Evolutionary conservation across 2,113 vertebrate genomes (phyloP), one percentile per base, ranked within the genome.

Genomic region (Tichodroma muraria): DNA sequence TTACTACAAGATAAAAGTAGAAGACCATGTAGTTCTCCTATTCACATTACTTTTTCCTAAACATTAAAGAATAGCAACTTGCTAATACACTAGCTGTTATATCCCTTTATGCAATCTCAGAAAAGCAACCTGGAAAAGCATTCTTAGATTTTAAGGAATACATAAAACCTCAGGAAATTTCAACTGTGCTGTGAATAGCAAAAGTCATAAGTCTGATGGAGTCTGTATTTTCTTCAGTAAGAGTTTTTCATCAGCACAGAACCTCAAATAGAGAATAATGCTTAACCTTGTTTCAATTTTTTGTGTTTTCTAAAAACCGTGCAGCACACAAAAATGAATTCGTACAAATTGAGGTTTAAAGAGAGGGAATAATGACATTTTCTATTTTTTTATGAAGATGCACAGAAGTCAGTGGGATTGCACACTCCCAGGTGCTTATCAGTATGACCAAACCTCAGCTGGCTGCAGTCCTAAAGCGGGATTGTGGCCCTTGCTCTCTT

Each of bases 401-500:
- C 12, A 18, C 17, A 11, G 7, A 45, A 73, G 11, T 57, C 56
- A 56, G 25, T 30, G 31, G 21, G 13, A 31, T 45, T 89, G 23
- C 52, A 38, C 20, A 10, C 5, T 57, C 27, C 5, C 10, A 2
- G 21, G 15, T 54, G 22, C 20, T 78, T 33, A 16, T n/a, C 15
- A 12, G 2, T 0, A 1, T 12, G 9, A 66, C 23, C 1, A 3
- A 45, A 38, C 33, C 30, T 63, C 65, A 59, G 28, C 21, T 66
- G 53, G 9, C n/a, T 0, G 1, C 19, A 47, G 52, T 6, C 2
- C 21, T 53, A 24, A n/a, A 37, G 31, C 21, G 69, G 50, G 10
- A 27, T 2, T 1, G 7, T 45, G 38, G 4, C 22, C 5, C 9
- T 28, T 30, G 7, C 22, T 73, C 31, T 84, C 13, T 17, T 27